phyloP scores from a whole-genome alignment of 37 sponge, comb jelly and placozoan species.

The Tethya wilhelma region DNA sequence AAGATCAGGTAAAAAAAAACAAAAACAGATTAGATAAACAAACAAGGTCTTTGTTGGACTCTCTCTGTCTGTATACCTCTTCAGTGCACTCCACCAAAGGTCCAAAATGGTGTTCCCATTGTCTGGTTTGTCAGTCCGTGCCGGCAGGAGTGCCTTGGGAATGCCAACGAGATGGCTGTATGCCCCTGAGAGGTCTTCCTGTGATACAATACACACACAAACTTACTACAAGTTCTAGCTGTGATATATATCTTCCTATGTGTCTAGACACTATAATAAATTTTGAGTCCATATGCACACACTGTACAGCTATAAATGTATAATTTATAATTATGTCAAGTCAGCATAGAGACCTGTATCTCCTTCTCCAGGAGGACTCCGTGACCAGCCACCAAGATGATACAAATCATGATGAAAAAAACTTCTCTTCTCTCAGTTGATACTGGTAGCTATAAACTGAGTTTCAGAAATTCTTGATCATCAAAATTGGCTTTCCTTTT shows the following conservation, averaged over 20 bases:
- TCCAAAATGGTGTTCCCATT: conserved; percentile 79
- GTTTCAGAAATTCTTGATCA: too few relatives aligned
- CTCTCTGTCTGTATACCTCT: conserved; percentile 56
- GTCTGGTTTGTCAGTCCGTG: conserved; percentile 20
- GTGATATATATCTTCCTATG: neutral
- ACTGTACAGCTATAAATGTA: neutral
- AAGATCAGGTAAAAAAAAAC: neutral
- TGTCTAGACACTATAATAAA: neutral
- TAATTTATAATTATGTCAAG: neutral
- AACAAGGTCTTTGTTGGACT: neutral
- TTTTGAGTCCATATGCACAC: neutral
- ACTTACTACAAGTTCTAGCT: neutral
- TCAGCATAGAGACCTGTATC: conserved; percentile 58
- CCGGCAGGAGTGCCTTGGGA: conserved; percentile 91
- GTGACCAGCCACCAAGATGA: conserved; percentile 80
- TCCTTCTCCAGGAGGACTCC: conserved; percentile 75
- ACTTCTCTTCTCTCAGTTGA: too few relatives aligned
- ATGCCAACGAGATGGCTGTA: conserved; percentile 71
- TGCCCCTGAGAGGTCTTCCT: conserved; percentile 67
- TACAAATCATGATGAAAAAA: conserved; percentile 25
- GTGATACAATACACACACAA: neutral
- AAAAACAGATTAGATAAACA: too few relatives aligned
- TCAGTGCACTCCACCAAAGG: conserved; percentile 83
- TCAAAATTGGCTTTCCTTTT: too few relatives aligned
- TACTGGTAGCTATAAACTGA: too few relatives aligned